Base-by-base conservation (phyloP, 2,797 vertebrate genomes). In the Macropodus opercularis region DNA sequence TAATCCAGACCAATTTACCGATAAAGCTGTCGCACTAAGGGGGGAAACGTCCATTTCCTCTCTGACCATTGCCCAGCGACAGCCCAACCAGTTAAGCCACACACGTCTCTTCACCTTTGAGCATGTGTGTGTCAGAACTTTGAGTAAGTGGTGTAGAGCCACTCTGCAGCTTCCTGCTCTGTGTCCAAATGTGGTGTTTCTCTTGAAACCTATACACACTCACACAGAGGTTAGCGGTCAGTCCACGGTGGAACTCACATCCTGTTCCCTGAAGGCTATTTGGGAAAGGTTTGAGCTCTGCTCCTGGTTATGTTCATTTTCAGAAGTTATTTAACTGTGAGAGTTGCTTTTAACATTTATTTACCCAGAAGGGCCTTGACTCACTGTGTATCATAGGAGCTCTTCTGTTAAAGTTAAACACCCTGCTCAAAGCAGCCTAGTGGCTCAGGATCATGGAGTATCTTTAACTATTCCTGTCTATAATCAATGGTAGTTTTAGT, bases 41-140 rank as follows among this genome's bases (percentile, higher is more conserved):
- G 29, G 54, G 77, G 77, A 87, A 85, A 84, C 74, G 71, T 79
- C 69, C 58, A 80, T 83, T 89, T 89, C 85, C 80, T 79, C 49
- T 72, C 54, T 21, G 66, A 69, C 63, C 71, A 58, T 61, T 47
- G 48, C 65, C 54, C 59, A 40, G 53, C 24, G 2, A 75, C 64
- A 57, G 65, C 52, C 49, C 38, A 29, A 68, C 55, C 50, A 23
- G 24, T 57, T 53, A 8, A 22, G 69, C 60, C 27, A 19, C 55
- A 71, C 59, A 47, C 51, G 42, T 53, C 15, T 36, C 26, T 69
- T 73, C 79, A 72, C 62, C 56, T 75, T 68, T 66, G 27, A 23
- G 43, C 18, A 0, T 60, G 56, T 63, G 64, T 69, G 60, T 71
- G 49, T 79, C 41, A 13, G 2, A 32, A 52, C 19, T 29, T 40